Evolutionary conservation across 2,888 invertebrate genomes (phyloP), one percentile per base, ranked within the genome.

Genomic region (Abrostola tripartita): DNA sequence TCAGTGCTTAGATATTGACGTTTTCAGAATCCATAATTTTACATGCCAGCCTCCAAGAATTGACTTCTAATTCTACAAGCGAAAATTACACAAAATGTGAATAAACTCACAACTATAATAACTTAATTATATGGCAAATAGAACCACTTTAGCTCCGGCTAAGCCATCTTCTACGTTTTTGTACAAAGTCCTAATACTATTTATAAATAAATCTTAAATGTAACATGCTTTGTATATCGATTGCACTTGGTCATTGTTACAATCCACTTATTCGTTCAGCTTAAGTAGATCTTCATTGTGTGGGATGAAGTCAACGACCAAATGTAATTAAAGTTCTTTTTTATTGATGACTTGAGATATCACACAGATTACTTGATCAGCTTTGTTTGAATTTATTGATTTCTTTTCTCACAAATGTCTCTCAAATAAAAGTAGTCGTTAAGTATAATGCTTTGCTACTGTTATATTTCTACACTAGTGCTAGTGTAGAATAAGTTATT

Each of bases 101-200:
- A 62, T 61, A 68, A 36, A 66, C 57, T 49, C 52, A 61, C 62
- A 57, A 61, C 54, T 71, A 71, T 52, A 44, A 52, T 63, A 59
- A 78, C 56, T 65, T 78, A 79, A 83, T 80, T 84, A 86, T 90
- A 92, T 91, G 91, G 91, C 91, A 91, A 86, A 81, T 71, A 87
- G 63, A 79, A 88, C 87, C 87, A 77, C 76, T 82, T 81, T 68
- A 58, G 37, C 60, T 65, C 58, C 58, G 56, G 60, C 68, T 63
- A 71, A 82, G 81, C 80, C 83, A 78, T 71, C 62, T 69, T 73
- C 79, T 81, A 82, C 68, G 69, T 73, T 79, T 85, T 87, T 86
- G 84, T 88, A 88, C 85, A 85, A 76, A 69, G 65, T 72, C 77
- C 79, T 84, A 87, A 85, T 53, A 74, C 84, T 88, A 88, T 69